These are phyloP conservation scores for Ganaspis brasiliensis DNA, from an alignment of 2,888 invertebrate genomes.

Conservation along the genomic window DNA sequence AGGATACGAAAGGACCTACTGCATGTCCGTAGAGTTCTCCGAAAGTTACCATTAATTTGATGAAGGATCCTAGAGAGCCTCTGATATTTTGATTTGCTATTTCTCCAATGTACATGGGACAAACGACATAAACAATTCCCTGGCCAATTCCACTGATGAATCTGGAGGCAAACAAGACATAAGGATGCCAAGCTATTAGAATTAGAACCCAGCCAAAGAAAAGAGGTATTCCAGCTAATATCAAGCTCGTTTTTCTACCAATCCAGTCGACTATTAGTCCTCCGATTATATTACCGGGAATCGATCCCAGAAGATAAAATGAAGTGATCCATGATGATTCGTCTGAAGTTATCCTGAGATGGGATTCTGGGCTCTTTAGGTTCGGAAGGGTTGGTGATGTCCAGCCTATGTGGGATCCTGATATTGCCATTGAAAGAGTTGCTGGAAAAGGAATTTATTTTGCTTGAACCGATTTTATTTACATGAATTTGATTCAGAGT, in stretches of 20 bases:
- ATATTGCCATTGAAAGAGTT: slow-evolving; percentile 73
- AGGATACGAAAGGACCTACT: slow-evolving; percentile 79
- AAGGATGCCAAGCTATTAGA: slow-evolving; percentile 83
- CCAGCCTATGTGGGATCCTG: slow-evolving; percentile 79
- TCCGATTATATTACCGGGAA: slow-evolving; percentile 83
- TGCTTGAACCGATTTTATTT: too few species aligned
- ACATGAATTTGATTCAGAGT: too few species aligned
- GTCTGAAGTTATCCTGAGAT: slow-evolving; percentile 72
- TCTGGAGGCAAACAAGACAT: slow-evolving; percentile 83
- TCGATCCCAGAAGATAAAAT: slow-evolving; percentile 83
- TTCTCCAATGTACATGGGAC: slow-evolving; percentile 85
- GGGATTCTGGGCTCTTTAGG: slow-evolving; percentile 73
- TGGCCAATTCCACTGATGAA: slow-evolving; percentile 85
- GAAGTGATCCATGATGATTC: slow-evolving; percentile 82
- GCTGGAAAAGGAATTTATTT: slow-evolving; percentile 67
- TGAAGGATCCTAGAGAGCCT: slow-evolving; percentile 79
- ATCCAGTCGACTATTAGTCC: slow-evolving; percentile 83
- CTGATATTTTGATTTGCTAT: slow-evolving; percentile 84
- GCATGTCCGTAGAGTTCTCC: slow-evolving; percentile 78
- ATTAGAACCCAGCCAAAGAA: slow-evolving; percentile 84
- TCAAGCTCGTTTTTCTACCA: slow-evolving; percentile 83
- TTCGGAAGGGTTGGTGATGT: slow-evolving; percentile 78
- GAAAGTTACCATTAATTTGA: slow-evolving; percentile 77
- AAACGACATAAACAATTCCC: slow-evolving; percentile 84
- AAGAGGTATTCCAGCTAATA: slow-evolving; percentile 83